A percentile compares a stretch with the other conserved stretches of the same genome.
Conservation (phyloP, 2,113 vertebrate species). For the Peucedramus taeniatus region DNA sequence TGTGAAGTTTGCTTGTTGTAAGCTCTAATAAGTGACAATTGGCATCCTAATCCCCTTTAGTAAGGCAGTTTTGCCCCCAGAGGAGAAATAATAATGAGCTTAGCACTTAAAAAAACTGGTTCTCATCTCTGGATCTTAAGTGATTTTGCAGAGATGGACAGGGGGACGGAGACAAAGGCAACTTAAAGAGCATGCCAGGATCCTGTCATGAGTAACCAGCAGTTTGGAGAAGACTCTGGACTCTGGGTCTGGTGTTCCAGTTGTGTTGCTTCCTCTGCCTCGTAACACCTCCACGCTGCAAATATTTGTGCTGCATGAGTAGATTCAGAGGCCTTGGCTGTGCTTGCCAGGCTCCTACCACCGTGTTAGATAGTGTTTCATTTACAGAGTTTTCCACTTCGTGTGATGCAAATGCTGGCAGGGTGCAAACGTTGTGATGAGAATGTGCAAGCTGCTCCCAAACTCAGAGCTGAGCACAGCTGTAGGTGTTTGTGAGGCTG, state of each 20-base stretch:
- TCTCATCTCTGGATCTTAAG: neutral
- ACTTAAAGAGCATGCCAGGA: neutral
- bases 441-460: neutral
- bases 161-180: neutral
- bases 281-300: neutral
- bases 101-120: neutral
- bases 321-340: neutral
- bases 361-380: neutral
- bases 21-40: constrained; percentile 3
- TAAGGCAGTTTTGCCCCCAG: neutral
- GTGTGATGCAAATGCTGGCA: neutral
- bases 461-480: neutral
- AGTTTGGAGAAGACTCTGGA: neutral
- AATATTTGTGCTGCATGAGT: neutral
- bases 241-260: neutral
- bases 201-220: neutral
- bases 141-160: constrained; percentile 2
- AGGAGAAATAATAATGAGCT: neutral
- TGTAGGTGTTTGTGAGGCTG: neutral
- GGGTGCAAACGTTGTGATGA: neutral
- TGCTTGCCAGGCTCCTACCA: neutral
- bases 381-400: neutral
- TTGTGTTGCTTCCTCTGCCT: neutral
- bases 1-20: neutral
- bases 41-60: neutral